phyloP scores from a whole-genome alignment of 2,113 vertebrate genomes.

The Cynocephalus volans region DNA sequence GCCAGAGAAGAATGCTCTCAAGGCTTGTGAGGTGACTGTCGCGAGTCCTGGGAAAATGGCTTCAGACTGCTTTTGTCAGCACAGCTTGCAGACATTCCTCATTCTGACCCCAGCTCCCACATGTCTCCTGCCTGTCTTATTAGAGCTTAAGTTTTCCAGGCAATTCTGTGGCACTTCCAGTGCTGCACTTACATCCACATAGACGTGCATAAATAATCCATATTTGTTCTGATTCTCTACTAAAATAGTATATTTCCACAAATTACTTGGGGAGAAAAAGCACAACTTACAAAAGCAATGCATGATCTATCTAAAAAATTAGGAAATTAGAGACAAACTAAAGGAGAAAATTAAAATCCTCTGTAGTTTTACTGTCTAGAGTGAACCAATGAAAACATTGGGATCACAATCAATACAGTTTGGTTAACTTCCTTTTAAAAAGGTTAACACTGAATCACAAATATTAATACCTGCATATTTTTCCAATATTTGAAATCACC shows the following conservation, averaged over 20 bases:
- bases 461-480: background rate
- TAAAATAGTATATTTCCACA: background rate
- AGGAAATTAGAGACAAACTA: background rate
- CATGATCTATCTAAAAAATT: background rate
- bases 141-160: constrained; percentile 12
- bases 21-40: constrained; percentile 11
- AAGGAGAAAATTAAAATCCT: background rate
- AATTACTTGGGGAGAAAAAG: background rate
- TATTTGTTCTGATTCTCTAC: background rate
- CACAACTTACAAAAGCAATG: background rate
- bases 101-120: constrained; percentile 44
- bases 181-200: background rate
- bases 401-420: background rate
- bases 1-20: constrained; percentile 72
- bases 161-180: background rate
- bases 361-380: background rate
- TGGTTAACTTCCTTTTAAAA: constrained; percentile 16
- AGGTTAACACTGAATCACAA: background rate
- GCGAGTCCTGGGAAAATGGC: constrained; percentile 63
- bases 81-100: constrained; percentile 74
- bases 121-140: constrained; percentile 52
- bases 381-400: background rate
- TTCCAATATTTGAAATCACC: background rate
- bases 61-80: constrained; percentile 65
- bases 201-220: background rate